Evolutionary conservation across 2,113 vertebrate species (phyloP).

Genomic region (Campylomormyrus numenius): DNA sequence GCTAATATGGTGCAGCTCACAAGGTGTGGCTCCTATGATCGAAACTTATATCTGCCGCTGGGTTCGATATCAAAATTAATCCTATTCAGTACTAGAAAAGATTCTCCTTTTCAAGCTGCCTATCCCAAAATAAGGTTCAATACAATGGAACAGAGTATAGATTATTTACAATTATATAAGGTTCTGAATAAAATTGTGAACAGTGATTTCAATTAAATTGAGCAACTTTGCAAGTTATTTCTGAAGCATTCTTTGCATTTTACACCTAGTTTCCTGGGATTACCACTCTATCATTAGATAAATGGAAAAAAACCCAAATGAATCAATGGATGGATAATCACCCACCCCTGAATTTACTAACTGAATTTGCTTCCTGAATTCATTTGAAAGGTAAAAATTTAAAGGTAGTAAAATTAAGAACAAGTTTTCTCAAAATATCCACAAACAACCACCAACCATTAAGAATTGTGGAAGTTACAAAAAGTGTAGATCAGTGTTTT

Average conservation of each 20-base stretch:
- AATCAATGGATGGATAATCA: not conserved
- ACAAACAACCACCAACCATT: not conserved
- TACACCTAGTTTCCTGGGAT: not conserved
- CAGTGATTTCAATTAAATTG: not conserved
- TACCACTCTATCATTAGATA: not conserved
- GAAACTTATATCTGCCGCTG: not conserved
- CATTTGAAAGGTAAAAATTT: not conserved
- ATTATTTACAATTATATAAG: not conserved
- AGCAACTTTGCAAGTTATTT: not conserved
- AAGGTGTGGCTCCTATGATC: not conserved
- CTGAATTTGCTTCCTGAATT: not conserved
- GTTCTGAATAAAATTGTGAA: not conserved
- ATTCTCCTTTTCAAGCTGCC: not conserved
- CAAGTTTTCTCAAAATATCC: not conserved
- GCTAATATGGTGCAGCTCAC: not conserved
- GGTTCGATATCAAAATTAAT: not conserved
- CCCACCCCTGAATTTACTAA: not conserved
- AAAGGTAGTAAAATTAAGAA: not conserved
- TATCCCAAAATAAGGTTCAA: not conserved
- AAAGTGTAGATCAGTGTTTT: not conserved
- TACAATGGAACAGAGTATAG: not conserved
- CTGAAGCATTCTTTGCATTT: not conserved
- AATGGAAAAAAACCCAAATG: not conserved
- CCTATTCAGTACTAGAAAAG: not conserved
- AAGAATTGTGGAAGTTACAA: not conserved